Base-by-base conservation (phyloP, 2,888 invertebrate genomes). In the Zygaena filipendulae region DNA sequence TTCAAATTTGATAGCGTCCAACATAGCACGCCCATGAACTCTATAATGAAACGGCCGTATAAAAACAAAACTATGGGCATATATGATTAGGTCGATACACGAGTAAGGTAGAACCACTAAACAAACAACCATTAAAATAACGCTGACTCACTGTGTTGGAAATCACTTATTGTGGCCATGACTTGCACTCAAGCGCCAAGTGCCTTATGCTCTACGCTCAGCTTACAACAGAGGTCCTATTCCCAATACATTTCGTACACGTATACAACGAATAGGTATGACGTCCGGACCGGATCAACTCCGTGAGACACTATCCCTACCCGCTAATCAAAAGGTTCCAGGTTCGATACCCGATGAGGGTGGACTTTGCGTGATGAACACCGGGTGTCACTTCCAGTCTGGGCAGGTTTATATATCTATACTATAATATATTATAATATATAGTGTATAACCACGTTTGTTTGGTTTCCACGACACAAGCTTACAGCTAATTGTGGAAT, bases 21-120 rank as follows among this genome's bases (percentile, higher is more conserved):
- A 72, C 72, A 72, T 71, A 69, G 70, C 68, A 74, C 74, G 75
- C 77, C 75, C 74, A 72, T 75, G 72, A 75, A 75, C 71, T 74
- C 72, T 69, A 71, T 75, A 77, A 77, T 75, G 72, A 74, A 74
- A 74, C 66, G 59, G 55, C 59, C 52, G 49, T 69, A 75, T 68
- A 75, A 77, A 77, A 77, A 79, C 74, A 77, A 77, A 79, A 75
- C 74, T 70, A 70, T 68, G 67, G 71, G 75, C 72, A 77, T 77
- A 75, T 72, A 77, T 74, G 77, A 79, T 77, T 77, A 77, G 75
- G 59, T 59, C 61, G 74, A 77, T 79, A 79, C 77, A 79, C 66
- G 75, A 63, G 75, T 72, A 71, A 77, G 77, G 77, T 74, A 75
- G 75, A 75, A 59, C 71, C 69, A 64, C 74, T 75, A 79, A 79